Percentiles rank a stretch among this genome's conserved stretches.
Evolutionary conservation across 2,113 vertebrate species (phyloP).

Genomic region (Cheilinus undulatus): DNA sequence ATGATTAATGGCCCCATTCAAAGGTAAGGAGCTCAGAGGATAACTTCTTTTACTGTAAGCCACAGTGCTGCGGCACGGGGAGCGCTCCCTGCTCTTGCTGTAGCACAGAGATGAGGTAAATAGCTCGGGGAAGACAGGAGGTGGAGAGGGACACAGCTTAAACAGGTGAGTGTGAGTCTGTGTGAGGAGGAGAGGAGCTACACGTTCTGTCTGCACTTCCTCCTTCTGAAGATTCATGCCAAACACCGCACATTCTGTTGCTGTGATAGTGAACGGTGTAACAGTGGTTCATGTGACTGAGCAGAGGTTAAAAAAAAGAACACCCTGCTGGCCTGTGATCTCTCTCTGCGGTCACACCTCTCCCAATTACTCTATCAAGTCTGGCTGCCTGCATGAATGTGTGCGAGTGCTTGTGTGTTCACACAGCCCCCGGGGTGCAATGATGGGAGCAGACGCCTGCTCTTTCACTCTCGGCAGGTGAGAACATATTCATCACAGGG

Average conservation of each 20-base stretch:
- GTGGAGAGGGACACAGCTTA: slow-evolving; percentile 30
- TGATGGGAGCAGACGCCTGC: slow-evolving; percentile 76
- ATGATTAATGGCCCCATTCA: slow-evolving; percentile 83
- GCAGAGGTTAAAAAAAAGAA: slow-evolving; percentile 50
- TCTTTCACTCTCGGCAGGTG: slow-evolving; percentile 81
- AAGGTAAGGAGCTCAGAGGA: slow-evolving; percentile 80
- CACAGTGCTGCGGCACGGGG: slow-evolving; percentile 68
- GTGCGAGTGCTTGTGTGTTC: slow-evolving; percentile 52
- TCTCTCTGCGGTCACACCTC: slow-evolving; percentile 72
- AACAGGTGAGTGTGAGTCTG: slow-evolving; percentile 30
- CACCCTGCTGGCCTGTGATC: slow-evolving; percentile 34
- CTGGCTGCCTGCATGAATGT: slow-evolving; percentile 56
- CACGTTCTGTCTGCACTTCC: background rate
- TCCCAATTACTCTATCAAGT: slow-evolving; percentile 82
- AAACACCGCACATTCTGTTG: background rate
- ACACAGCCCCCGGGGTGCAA: slow-evolving; percentile 68
- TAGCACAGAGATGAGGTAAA: slow-evolving; percentile 65
- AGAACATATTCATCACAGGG: slow-evolving; percentile 77
- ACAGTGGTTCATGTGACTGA: slow-evolving; percentile 30
- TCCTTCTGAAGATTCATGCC: background rate
- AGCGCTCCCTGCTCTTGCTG: slow-evolving; percentile 54
- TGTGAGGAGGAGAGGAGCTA: background rate
- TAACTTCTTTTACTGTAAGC: slow-evolving; percentile 81
- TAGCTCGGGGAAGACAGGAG: slow-evolving; percentile 53
- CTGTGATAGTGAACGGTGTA: background rate